These are phyloP conservation scores for Manis pentadactyla DNA, from an alignment of 2,797 vertebrate genomes.

Conservation along the genomic window DNA sequence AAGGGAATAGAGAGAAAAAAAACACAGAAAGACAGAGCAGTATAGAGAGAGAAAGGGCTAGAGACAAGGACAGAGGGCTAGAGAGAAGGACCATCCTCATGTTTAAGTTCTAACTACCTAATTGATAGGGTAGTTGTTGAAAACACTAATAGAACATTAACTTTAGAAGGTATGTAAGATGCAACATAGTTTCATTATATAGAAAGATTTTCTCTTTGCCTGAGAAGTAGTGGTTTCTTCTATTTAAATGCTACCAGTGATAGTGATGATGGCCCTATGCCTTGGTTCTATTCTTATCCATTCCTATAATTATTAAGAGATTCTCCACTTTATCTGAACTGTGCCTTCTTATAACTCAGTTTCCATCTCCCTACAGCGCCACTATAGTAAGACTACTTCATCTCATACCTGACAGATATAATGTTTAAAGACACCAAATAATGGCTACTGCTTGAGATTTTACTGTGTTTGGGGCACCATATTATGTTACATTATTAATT, in stretches of 20 bases:
- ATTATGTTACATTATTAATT: neutral
- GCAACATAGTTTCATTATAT: neutral
- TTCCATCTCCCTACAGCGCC: neutral
- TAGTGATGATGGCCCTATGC: neutral
- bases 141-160: neutral
- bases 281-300: neutral
- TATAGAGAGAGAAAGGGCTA: too few relatives aligned
- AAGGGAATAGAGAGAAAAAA: neutral
- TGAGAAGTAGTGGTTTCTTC: neutral
- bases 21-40: too few relatives aligned
- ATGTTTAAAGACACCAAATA: neutral
- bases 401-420: neutral
- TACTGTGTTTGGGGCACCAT: neutral
- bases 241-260: neutral
- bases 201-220: neutral
- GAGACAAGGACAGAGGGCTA: too few relatives aligned
- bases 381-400: neutral
- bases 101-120: neutral
- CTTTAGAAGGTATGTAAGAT: neutral
- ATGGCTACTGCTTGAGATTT: neutral
- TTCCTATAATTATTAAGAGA: constrained; percentile 18
- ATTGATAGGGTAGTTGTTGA: neutral
- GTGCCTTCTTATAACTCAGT: neutral
- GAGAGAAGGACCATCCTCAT: too few relatives aligned
- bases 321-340: neutral